phyloP scores from a whole-genome alignment of 2,113 vertebrate species.

The Catharus fuscescens region DNA sequence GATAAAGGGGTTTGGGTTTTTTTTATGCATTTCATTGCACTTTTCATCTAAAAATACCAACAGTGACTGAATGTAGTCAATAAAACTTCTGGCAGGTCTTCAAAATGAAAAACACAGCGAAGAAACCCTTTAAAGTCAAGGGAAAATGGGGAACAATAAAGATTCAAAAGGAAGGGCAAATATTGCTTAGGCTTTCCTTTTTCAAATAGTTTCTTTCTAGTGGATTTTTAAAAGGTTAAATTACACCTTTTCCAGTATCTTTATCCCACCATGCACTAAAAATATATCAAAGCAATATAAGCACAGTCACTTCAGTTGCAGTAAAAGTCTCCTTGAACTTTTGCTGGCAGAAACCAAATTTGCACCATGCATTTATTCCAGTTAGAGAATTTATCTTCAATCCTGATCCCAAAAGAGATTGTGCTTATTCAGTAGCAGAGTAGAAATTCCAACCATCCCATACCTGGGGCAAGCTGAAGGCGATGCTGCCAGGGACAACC shows the following conservation, averaged over 20 bases:
- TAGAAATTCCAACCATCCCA: fast-evolving
- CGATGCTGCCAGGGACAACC: slow-evolving; percentile 83
- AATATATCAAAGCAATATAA: background rate
- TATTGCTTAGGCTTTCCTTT: background rate
- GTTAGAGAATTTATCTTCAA: background rate
- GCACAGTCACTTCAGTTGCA: background rate
- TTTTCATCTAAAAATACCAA: background rate
- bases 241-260: background rate
- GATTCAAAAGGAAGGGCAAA: background rate
- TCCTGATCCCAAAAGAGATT: too few relatives aligned
- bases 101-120: background rate
- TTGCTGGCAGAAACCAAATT: background rate
- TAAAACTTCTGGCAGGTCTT: background rate
- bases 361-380: background rate
- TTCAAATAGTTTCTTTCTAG: background rate
- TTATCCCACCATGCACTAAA: background rate
- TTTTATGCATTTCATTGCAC: background rate
- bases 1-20: background rate
- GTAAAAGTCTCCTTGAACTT: background rate
- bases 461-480: slow-evolving; percentile 97
- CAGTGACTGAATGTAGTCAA: background rate
- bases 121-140: background rate
- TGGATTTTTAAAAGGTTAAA: background rate
- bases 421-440: background rate
- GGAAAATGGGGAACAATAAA: background rate